A percentile compares a stretch with the other conserved stretches of the same genome.
Conservation (phyloP, 2,113 vertebrate genomes). For the Scopus umbretta region DNA sequence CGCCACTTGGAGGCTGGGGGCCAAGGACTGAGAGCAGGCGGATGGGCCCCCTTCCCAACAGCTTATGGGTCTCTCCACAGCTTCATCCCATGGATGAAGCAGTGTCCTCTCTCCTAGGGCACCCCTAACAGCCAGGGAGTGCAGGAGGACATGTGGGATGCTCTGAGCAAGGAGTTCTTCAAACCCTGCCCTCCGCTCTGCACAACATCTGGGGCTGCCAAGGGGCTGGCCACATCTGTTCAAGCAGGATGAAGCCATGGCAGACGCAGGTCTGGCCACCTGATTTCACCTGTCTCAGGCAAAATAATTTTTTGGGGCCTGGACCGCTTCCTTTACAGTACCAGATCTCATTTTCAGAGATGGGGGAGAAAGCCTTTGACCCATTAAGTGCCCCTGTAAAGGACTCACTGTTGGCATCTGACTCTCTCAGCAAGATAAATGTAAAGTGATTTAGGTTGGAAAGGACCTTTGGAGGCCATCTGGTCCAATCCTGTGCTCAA, state of each 20-base stretch:
- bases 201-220: not conserved
- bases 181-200: not conserved
- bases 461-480: not conserved
- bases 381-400: not conserved
- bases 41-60: not conserved
- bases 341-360: not conserved
- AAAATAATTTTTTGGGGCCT: not conserved
- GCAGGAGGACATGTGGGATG: not conserved
- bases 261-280: not conserved
- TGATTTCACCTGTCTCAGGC: not conserved
- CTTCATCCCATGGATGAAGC: not conserved
- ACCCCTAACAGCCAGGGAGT: not conserved
- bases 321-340: not conserved
- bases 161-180: not conserved
- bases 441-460: not conserved
- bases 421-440: not conserved
- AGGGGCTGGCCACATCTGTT: not conserved
- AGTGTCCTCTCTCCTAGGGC: not conserved
- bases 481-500: not conserved
- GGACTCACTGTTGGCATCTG: not conserved
- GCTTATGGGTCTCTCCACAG: not conserved
- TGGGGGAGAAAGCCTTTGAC: not conserved
- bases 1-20: not conserved
- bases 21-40: accelerated
- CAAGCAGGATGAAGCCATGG: not conserved